These are phyloP conservation scores for Diabrotica undecimpunctata DNA, from an alignment of 1,140 invertebrate species.

Conservation along the genomic window DNA sequence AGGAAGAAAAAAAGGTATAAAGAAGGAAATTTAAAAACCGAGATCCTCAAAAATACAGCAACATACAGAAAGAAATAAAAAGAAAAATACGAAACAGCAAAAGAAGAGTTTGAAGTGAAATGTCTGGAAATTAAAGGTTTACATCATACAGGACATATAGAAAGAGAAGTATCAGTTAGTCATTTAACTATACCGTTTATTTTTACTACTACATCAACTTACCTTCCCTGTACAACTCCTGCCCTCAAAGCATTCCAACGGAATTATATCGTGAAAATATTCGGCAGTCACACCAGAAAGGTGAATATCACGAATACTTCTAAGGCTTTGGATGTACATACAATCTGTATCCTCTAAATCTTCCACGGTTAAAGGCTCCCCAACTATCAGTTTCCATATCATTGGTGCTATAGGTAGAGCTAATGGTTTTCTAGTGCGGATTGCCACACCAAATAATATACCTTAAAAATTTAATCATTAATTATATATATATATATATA, in stretches of 20 bases:
- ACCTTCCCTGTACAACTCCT: conserved; percentile 57
- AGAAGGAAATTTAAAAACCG: no score
- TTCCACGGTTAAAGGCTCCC: conserved; percentile 56
- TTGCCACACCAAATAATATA: conserved; percentile 58
- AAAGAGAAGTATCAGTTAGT: no score
- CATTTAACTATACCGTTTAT: no score
- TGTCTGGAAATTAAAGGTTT: no score
- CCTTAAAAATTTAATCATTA: conserved; percentile 39
- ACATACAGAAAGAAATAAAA: no score
- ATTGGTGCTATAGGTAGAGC: conserved; percentile 62
- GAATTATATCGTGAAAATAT: conserved; percentile 65
- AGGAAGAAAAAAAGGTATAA: no score
- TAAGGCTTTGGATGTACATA: conserved; percentile 60
- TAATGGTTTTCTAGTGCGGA: conserved; percentile 59
- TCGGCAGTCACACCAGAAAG: conserved; percentile 57
- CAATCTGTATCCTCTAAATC: conserved; percentile 66
- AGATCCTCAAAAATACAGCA: no score
- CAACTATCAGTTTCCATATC: conserved; percentile 65
- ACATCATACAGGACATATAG: no score
- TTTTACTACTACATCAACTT: neutral
- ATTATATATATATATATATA: neutral
- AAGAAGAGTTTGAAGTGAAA: no score
- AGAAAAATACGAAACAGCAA: no score
- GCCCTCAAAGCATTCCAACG: conserved; percentile 63
- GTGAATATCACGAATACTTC: conserved; percentile 59